Evolutionary conservation across 2,797 vertebrate species (phyloP).

Genomic region (Petrocephalus schoutedeni): DNA sequence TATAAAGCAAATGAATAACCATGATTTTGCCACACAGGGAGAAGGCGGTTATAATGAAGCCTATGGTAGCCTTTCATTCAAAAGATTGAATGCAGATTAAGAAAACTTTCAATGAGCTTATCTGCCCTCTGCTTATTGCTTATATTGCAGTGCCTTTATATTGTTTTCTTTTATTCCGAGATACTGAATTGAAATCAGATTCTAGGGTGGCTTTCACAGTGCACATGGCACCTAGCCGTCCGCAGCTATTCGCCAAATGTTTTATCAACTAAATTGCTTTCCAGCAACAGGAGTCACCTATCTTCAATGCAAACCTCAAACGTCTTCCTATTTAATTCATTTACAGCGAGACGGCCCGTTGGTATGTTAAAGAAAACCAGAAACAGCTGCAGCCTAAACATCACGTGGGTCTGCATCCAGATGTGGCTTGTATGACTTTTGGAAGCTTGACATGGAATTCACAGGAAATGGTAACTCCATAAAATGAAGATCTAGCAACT

Average conservation of each 20-base stretch:
- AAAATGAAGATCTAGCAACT: not conserved
- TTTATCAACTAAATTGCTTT: slow-evolving; percentile 22
- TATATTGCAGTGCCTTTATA: slow-evolving; percentile 12
- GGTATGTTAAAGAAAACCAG: not conserved
- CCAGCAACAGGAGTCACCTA: not conserved
- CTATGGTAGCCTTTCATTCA: slow-evolving; percentile 10
- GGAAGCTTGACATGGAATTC: not conserved
- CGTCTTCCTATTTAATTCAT: not conserved
- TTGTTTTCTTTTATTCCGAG: not conserved
- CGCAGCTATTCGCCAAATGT: not conserved
- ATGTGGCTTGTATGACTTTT: not conserved
- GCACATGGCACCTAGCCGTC: not conserved
- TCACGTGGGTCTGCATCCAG: not conserved
- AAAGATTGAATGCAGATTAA: slow-evolving; percentile 20
- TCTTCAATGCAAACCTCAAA: slow-evolving; percentile 14
- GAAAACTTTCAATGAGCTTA: slow-evolving; percentile 18
- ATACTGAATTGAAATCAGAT: slow-evolving; percentile 18
- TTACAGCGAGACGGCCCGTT: not conserved
- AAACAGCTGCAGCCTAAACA: not conserved
- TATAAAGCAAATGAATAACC: not conserved
- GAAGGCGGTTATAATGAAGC: not conserved
- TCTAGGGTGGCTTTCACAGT: not conserved
- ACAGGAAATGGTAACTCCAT: not conserved
- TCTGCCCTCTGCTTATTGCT: slow-evolving; percentile 14
- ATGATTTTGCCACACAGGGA: not conserved